Base-by-base conservation (phyloP, 2,797 vertebrate species). In the Buphagus erythrorhynchus region DNA sequence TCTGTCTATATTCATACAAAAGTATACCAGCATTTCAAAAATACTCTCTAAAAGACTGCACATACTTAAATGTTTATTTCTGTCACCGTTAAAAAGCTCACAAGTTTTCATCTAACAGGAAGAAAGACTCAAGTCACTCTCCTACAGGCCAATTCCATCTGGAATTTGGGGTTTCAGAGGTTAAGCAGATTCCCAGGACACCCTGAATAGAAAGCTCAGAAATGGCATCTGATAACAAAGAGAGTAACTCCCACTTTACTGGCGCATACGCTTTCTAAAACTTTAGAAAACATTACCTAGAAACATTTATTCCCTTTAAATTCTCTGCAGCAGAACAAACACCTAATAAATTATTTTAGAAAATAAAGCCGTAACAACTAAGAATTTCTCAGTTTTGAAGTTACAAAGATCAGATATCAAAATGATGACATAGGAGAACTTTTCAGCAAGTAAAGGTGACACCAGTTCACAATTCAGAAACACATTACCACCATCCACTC, bases 161-260 rank as follows among this genome's bases (percentile, higher is more conserved):
- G 91, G 94, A 90, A 90, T 96, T 26, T 73, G 51, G 26, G 73
- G 87, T 43, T 94, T 93, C 69, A 91, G 46, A 96, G 85, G 87
- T 88, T 94, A 93, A 95, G 82, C 45, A 94, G 69, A 96, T 95
- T 96, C 95, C 91, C 95, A 97, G 72, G 59, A 93, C 43, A 69
- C 26, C 75, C 77, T 81, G 92, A 90, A 94, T 16, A 81, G 88
- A 91, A 90, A 78, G 69, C 17, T 91, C 89, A 93, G 69, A 91
- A 95, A 94, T 8, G 25, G 49, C 33, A 88, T 81, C 85, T 69
- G 62, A 73, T 61, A 93, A 67, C 52, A 68, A 67, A 69, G 65
- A 54, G 33, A 79, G 0, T 25, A 75, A 94, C 22, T 86, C 59
- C 36, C 12, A 57, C 49, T 88, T 75, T 24, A 38, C 5, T 54